Conservation (phyloP, 2,113 vertebrate genomes). For the Brachypteracias leptosomus region DNA sequence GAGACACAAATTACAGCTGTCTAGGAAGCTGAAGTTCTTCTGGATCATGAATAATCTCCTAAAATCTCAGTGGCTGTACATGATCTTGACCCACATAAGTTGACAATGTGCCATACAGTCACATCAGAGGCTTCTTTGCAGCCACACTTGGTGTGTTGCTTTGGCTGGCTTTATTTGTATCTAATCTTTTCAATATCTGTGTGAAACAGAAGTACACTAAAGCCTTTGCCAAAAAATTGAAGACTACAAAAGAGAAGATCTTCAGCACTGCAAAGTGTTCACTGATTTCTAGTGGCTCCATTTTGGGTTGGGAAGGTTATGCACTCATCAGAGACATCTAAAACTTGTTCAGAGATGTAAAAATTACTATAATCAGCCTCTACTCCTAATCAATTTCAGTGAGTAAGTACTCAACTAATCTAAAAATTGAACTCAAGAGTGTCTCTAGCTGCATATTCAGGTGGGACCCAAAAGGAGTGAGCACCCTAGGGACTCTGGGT, state of each 20-base stretch:
- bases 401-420: slow-evolving; percentile 37
- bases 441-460: background rate
- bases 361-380: slow-evolving; percentile 41
- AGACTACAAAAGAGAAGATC: background rate
- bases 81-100: background rate
- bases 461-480: background rate
- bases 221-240: background rate
- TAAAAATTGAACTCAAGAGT: slow-evolving; percentile 22
- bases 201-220: background rate
- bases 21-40: background rate
- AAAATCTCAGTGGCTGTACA: background rate
- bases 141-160: background rate
- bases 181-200: background rate
- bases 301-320: background rate
- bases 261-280: background rate
- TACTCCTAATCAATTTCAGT: slow-evolving; percentile 22
- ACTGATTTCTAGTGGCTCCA: slow-evolving; percentile 21
- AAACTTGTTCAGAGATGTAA: slow-evolving; percentile 23
- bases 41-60: background rate
- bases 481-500: background rate
- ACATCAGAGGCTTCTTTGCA: background rate
- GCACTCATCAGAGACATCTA: background rate
- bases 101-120: background rate
- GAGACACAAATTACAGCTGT: background rate
- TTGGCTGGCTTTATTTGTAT: background rate